Base-by-base conservation (phyloP, 2,113 vertebrate species). In the Leucosticte australis region DNA sequence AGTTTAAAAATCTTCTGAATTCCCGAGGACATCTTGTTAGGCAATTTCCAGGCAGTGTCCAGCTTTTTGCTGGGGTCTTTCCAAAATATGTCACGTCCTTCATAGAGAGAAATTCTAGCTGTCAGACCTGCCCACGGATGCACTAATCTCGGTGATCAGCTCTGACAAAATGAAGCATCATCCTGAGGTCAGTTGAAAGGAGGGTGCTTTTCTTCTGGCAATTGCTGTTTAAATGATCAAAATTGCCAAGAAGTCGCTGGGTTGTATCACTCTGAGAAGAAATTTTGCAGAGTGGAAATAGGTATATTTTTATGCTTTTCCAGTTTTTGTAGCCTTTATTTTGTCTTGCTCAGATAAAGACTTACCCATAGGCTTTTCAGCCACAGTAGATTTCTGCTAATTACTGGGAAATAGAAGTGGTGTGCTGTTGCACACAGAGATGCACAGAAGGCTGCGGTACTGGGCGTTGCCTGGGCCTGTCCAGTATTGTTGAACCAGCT, bases 131-230 rank as follows among this genome's bases (percentile, higher is more conserved):
- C 50, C 37, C 68, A 63, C 31, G 50, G 35, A 52, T 67, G 33
- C 63, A 42, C 9, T 27, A 33, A 24, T 56, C 5, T 33, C 0
- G 0, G 23, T 65, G 46, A 71, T 42, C 13, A 57, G 6, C n/a
- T 83, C 49, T 18, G 39, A 69, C 46, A 83, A 83, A 83, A 83
- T 20, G 12, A 80, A 87, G 11, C 42, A 39, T 53, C 2, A 0
- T 44, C 37, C 15, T 73, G 67, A 90, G 37, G 31, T 62, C 44
- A 21, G 1, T 21, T 83, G 65, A 83, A 76, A 76, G 74, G 62
- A 79, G 8, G 11, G 7, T 73, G 12, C 13, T 62, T 65, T 89
- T 53, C 44, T 83, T 15, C 42, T 60, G 41, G n/a, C 47, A 75
- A 30, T 37, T 59, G 46, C 55, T 87, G 8, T 94, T 92, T 52